phyloP scores from a whole-genome alignment of 30 jellyfish, hydroid and myxozoan genomes.

The Hydractinia symbiolongicarpus region DNA sequence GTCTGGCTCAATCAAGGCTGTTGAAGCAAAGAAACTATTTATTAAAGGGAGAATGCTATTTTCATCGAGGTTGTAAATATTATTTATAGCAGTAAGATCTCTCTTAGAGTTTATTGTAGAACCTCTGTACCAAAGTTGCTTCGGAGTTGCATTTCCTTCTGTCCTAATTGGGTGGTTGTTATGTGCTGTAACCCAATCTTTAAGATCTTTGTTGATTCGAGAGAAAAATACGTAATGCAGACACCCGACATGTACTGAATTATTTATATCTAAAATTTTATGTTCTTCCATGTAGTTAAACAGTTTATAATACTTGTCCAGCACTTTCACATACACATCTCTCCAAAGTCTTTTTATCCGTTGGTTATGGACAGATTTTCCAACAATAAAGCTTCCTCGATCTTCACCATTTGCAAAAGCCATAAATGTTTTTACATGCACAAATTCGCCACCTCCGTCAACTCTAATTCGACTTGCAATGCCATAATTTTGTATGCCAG shows the following conservation, averaged over 20 bases:
- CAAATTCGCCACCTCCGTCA: slow-evolving; percentile 24
- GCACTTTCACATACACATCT: slow-evolving; percentile 30
- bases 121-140: slow-evolving; percentile 23
- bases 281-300: slow-evolving; percentile 26
- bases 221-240: slow-evolving; percentile 15
- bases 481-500: slow-evolving; percentile 13
- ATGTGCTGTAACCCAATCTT: slow-evolving; percentile 24
- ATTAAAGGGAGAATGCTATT: not conserved
- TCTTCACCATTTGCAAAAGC: slow-evolving; percentile 26
- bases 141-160: slow-evolving; percentile 24
- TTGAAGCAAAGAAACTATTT: not conserved
- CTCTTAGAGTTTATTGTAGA: slow-evolving; percentile 7
- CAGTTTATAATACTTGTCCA: slow-evolving; percentile 21
- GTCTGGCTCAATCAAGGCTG: not conserved
- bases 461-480: slow-evolving; percentile 23
- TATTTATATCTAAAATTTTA: slow-evolving; percentile 11
- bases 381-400: slow-evolving; percentile 31
- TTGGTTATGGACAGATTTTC: slow-evolving; percentile 31
- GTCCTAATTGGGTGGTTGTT: slow-evolving; percentile 25
- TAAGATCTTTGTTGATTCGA: slow-evolving; percentile 17
- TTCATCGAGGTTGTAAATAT: slow-evolving; percentile 15
- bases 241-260: slow-evolving; percentile 16
- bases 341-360: slow-evolving; percentile 27
- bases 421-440: slow-evolving; percentile 17
- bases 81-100: slow-evolving; percentile 21